These are phyloP conservation scores for Macroramphosus scolopax DNA, from an alignment of 2,797 vertebrate species.

Conservation along the genomic window DNA sequence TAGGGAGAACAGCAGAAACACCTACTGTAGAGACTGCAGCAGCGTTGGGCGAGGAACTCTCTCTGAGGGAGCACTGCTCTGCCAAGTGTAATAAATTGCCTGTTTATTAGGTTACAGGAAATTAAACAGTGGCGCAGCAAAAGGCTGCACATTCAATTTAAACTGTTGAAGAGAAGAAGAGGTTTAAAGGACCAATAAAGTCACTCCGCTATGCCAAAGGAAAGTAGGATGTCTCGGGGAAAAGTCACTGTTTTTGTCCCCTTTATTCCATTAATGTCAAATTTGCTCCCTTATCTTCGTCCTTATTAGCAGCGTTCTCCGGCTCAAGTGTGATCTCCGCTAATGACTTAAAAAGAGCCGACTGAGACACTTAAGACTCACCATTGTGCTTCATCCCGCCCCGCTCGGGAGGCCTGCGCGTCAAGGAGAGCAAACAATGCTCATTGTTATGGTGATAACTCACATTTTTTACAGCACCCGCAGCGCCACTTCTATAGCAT, in stretches of 20 bases:
- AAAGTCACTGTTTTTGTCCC: slow-evolving; percentile 34
- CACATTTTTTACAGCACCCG: slow-evolving; percentile 6
- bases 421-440: slow-evolving; percentile 35
- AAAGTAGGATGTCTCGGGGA: slow-evolving; percentile 37
- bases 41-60: slow-evolving; percentile 42
- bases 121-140: slow-evolving; percentile 73
- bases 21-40: slow-evolving; percentile 24
- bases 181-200: slow-evolving; percentile 67
- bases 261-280: slow-evolving; percentile 49
- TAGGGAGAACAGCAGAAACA: slow-evolving; percentile 52
- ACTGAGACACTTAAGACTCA: slow-evolving; percentile 29
- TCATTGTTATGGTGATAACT: slow-evolving; percentile 22
- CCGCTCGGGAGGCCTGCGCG: slow-evolving; percentile 3
- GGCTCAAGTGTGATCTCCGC: slow-evolving; percentile 43
- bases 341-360: slow-evolving; percentile 56
- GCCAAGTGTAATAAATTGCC: slow-evolving; percentile 70
- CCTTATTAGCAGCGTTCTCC: slow-evolving; percentile 51
- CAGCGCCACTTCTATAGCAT: not conserved
- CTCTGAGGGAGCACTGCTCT: slow-evolving; percentile 60
- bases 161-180: slow-evolving; percentile 56
- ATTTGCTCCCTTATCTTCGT: slow-evolving; percentile 59
- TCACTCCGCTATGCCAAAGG: slow-evolving; percentile 42
- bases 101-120: slow-evolving; percentile 77
- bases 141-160: slow-evolving; percentile 63
- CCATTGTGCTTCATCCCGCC: not conserved